Evolutionary conservation across 2,888 invertebrate species (phyloP).

Genomic region (Xanthostigma xanthostigma): DNA sequence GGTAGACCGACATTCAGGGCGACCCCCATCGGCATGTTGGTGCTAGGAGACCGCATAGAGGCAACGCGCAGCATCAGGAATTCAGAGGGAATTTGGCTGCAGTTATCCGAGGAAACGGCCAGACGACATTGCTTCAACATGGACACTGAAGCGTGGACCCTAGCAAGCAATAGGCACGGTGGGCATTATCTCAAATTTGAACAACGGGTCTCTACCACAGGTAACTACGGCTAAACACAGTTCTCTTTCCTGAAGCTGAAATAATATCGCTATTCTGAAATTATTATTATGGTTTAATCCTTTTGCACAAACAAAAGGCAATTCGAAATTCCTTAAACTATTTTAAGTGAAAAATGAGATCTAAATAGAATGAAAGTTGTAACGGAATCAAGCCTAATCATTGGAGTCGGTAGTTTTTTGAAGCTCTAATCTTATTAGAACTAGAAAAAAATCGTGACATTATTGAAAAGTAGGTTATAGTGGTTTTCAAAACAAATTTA

Average conservation of each 20-base stretch:
- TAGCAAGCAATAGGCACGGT: constrained; percentile 47
- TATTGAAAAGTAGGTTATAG: too few species aligned
- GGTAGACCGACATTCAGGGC: constrained; percentile 51
- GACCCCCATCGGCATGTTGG: constrained; percentile 48
- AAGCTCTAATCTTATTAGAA: too few species aligned
- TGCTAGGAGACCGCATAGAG: constrained; percentile 46
- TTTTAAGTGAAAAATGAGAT: too few species aligned
- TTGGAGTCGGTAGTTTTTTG: too few species aligned
- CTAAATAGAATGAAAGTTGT: too few species aligned
- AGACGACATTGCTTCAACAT: constrained; percentile 50
- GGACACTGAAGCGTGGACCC: constrained; percentile 56
- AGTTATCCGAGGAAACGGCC: constrained; percentile 41
- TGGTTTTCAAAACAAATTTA: too few species aligned
- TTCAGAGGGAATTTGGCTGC: constrained; percentile 50
- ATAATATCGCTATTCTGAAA: constrained; percentile 6
- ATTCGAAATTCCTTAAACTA: too few species aligned
- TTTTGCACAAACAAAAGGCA: too few species aligned
- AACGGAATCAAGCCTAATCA: too few species aligned
- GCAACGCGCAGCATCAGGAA: constrained; percentile 49
- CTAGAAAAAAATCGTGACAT: too few species aligned
- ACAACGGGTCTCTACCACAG: constrained; percentile 6
- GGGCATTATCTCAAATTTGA: constrained; percentile 42
- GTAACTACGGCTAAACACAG: constrained; percentile 4
- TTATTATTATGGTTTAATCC: too few species aligned
- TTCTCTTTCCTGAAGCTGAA: not conserved